A percentile compares a stretch with the other conserved stretches of the same genome.
These are phyloP conservation scores for Sminthurinus signatus DNA, from an alignment of 1,140 invertebrate genomes.

Conservation along the genomic window DNA sequence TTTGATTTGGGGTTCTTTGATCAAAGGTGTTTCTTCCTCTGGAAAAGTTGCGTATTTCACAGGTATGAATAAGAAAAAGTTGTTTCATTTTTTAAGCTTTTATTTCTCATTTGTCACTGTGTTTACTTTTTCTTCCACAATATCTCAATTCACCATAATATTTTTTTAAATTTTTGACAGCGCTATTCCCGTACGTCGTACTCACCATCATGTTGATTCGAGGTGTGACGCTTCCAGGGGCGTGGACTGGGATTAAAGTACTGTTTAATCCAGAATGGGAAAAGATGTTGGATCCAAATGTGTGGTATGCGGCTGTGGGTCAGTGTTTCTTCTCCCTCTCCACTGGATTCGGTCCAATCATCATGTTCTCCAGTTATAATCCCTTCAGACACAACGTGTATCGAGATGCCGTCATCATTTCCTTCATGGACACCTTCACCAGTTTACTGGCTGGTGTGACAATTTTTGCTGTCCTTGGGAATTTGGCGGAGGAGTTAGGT, in stretches of 20 bases:
- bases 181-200: slow-evolving; percentile 57
- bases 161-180: no score
- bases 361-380: slow-evolving; percentile 1
- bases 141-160: no score
- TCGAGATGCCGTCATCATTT: slow-evolving; percentile 50
- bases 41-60: slow-evolving; percentile 57
- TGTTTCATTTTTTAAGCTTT: no score
- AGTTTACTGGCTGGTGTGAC: slow-evolving; percentile 45
- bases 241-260: slow-evolving; percentile 65
- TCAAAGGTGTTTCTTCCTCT: slow-evolving; percentile 69
- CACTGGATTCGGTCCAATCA: slow-evolving; percentile 5
- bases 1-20: slow-evolving; percentile 65
- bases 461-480: slow-evolving; percentile 49
- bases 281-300: slow-evolving; percentile 56
- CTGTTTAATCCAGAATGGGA: slow-evolving; percentile 65
- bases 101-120: no score
- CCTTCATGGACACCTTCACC: slow-evolving; percentile 39
- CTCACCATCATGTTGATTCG: slow-evolving; percentile 66
- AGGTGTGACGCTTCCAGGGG: slow-evolving; percentile 67
- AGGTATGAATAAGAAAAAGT: no score
- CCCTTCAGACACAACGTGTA: no score
- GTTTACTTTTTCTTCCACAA: no score
- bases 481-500: slow-evolving; percentile 42
- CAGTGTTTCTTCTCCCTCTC: slow-evolving; percentile 19
- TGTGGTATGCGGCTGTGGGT: slow-evolving; percentile 10